Evolutionary conservation across 1,140 invertebrate genomes (phyloP), one percentile per base, ranked within the genome.

Genomic region (Drosophila lowei): DNA sequence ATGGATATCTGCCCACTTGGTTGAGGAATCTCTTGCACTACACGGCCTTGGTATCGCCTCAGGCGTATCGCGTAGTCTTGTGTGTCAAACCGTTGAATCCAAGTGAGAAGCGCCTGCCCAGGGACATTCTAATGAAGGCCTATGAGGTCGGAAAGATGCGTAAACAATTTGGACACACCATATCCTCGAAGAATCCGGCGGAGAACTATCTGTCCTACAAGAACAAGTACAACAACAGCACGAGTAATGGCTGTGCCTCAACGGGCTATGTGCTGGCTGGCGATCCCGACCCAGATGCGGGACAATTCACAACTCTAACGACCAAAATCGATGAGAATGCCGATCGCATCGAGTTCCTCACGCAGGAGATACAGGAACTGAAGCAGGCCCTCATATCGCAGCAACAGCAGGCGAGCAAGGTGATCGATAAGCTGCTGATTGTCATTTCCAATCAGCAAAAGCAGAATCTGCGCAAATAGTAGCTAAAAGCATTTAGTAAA

Each of bases 31-130:
- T 96, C 8, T 78, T 97, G 3, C 94, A 96, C 77, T 95, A 94
- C 88, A 95, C 95, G 1, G 95, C 96, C 0, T 77, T 96, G 28
- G 94, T 97, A 0, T 94, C 95, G 0, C 96, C 96, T 0, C 94
- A 95, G 64, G 95, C 95, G 0, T 95, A 96, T 66, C 92, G 95
- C 58, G 95, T 95, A 1, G 95, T 96, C 2, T 75, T 96, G 3
- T 96, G 95, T 59, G 96, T 96, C 0, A 95, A 95, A 83, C 96
- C 96, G 0, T 91, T 96, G 13, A 96, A 96, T 92, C 95, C 95
- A 0, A 93, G 95, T 53, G 96, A 97, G 80, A 96, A 95, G 79
- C 93, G 96, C 23, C 80, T 97, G 18, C 96, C 96, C 0, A 92
- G 93, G 21, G 95, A 96, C 54, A 94, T 97, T 61, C 93, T 96